Evolutionary conservation across 2,113 vertebrate species (phyloP), one percentile per base, ranked within the genome.

Genomic region (Glareola pratincola): DNA sequence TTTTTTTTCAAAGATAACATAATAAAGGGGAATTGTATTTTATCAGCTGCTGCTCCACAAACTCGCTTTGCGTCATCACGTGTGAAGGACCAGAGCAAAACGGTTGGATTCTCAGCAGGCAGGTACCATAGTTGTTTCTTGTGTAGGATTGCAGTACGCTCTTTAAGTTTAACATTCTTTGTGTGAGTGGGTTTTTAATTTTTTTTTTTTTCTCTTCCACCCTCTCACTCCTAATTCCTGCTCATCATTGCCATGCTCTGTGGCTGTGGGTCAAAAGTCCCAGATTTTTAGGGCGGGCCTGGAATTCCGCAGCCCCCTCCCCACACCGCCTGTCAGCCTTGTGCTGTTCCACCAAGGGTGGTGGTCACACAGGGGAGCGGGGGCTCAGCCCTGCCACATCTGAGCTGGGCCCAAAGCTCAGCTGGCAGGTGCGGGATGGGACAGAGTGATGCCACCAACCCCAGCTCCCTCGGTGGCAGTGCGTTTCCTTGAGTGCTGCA

Each of bases 61-160:
- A 15, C 50, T 29, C 1, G 4, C n/a, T 66, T 8, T 13, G 20
- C 18, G 24, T 60, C 18, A 53, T 47, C 36, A 17, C 21, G 26
- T 26, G 1, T 39, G 56, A 81, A 71, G 47, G 37, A 36, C 73
- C 30, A 75, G 68, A 76, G 11, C 57, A 66, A 32, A 82, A 62
- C 4, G 12, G 19, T 3, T 63, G 41, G 59, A n/a, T 62, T 57
- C 36, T 78, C 26, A 57, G 10, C 15, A 36, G 37, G 30, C 45
- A 85, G 59, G 23, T 8, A 24, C 20, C 0, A 0, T 29, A 8
- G 23, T 56, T 80, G 24, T 26, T 47, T 43, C 34, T 37, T 27
- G 34, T 11, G 11, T 45, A 29, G 41, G 48, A 37, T 7, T 5
- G 15, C 14, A 32, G 22, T 56, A 18, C 3, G 5, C 26, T 85